A percentile compares a stretch with the other conserved stretches of the same genome.
Evolutionary conservation across 2,113 vertebrate species (phyloP).

Genomic region (Petroica traversi): DNA sequence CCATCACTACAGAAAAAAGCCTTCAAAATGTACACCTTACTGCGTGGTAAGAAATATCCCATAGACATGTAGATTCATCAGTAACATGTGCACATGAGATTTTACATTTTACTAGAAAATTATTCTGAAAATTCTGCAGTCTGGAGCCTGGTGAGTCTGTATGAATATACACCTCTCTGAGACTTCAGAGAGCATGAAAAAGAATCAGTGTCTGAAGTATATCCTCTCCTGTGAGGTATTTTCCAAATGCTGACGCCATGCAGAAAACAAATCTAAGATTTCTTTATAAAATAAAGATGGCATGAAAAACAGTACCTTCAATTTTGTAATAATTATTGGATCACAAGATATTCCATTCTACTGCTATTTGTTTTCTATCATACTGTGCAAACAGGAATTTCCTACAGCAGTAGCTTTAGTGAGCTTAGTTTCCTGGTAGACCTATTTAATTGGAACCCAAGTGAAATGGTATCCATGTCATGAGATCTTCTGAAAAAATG

Average conservation of each 20-base stretch:
- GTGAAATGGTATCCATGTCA: not conserved
- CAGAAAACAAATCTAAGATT: not conserved
- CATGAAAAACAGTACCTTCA: not conserved
- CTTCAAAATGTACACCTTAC: not conserved
- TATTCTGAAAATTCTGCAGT: not conserved
- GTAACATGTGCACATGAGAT: rapidly evolving
- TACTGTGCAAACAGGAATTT: not conserved
- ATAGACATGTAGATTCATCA: not conserved
- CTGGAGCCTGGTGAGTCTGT: not conserved
- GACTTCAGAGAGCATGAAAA: not conserved
- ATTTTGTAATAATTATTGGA: not conserved
- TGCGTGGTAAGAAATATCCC: not conserved
- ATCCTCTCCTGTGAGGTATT: not conserved
- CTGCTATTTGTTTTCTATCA: not conserved
- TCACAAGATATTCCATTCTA: not conserved
- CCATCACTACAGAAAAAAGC: rapidly evolving
- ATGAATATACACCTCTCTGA: not conserved
- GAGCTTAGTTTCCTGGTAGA: not conserved
- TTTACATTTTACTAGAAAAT: not conserved
- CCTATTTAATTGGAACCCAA: not conserved
- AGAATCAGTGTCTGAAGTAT: not conserved
- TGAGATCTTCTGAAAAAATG: not conserved
- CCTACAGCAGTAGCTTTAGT: not conserved
- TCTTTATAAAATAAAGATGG: not conserved
- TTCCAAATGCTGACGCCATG: not conserved